Evolutionary conservation across 2,888 invertebrate genomes (phyloP).

Genomic region (Cyaniris semiargus): DNA sequence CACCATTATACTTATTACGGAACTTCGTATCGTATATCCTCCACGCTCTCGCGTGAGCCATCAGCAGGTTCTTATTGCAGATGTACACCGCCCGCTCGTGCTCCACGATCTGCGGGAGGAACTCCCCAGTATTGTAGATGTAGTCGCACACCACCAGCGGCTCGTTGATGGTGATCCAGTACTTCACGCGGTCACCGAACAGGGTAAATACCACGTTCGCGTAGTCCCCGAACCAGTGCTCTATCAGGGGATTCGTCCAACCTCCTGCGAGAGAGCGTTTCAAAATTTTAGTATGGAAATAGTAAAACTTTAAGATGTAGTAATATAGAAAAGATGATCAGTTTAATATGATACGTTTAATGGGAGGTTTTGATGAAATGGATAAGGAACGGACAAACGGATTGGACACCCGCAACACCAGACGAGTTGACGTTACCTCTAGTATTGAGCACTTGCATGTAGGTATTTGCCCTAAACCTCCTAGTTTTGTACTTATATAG

Average conservation of each 20-base stretch:
- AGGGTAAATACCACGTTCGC: slow-evolving; percentile 77
- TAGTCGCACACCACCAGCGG: slow-evolving; percentile 70
- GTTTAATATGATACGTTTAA: too few relatives aligned
- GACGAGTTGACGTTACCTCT: too few relatives aligned
- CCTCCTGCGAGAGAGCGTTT: slow-evolving; percentile 67
- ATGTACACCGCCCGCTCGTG: slow-evolving; percentile 77
- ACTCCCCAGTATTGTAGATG: slow-evolving; percentile 60
- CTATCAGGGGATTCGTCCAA: slow-evolving; percentile 82
- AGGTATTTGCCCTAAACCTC: too few relatives aligned
- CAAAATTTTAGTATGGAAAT: too few relatives aligned
- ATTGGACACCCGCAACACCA: too few relatives aligned
- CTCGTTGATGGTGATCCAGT: slow-evolving; percentile 88
- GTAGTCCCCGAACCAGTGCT: slow-evolving; percentile 83
- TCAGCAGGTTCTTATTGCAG: slow-evolving; percentile 82
- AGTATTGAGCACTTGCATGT: too few relatives aligned
- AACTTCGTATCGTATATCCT: slow-evolving; percentile 79
- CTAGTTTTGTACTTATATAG: too few relatives aligned
- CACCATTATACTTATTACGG: slow-evolving; percentile 26
- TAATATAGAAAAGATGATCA: too few relatives aligned
- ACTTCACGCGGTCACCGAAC: slow-evolving; percentile 81
- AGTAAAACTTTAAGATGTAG: too few relatives aligned
- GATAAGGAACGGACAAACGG: too few relatives aligned
- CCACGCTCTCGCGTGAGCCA: slow-evolving; percentile 83
- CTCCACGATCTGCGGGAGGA: slow-evolving; percentile 55
- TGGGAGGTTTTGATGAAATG: too few relatives aligned